Base-by-base conservation (phyloP, 2,797 vertebrate species). In the Neosilurus hyrtlii region DNA sequence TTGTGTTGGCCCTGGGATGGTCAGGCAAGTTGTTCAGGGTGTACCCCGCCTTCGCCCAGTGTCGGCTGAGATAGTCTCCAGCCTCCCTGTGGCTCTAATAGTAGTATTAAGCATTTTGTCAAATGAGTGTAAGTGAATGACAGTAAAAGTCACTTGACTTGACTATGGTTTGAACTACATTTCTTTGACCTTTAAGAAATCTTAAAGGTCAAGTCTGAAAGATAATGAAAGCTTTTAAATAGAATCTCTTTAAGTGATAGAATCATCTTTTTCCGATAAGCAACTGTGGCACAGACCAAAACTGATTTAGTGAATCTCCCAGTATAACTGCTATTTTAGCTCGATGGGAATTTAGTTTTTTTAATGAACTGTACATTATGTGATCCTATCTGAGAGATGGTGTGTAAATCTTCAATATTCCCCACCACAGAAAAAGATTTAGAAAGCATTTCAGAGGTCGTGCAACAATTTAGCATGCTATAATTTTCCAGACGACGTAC, bases 401-500 rank as follows among this genome's bases (percentile, higher is more conserved):
- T 51, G 6, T 72, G 22, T 24, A 14, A 52, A 43, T 65, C 26
- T 30, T 30, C 24, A 30, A 65, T 65, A 30, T 30, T 26, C 24
- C 15, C 24, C 14, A 65, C 2, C 63, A 15, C 63, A 65, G 63
- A 57, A 16, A 65, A 65, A 30, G 63, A 30, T 65, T 65, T 30
- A 65, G 67, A 43, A 68, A 68, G 37, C 67, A 22, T 43, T 67
- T 18, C 30, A 67, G 30, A 37, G 35, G 3, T 24, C 52, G 57
- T 59, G 57, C 54, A 22, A 37, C 26, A 49, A 24, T 63, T 49
- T 62, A 0, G 11, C 15, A 52, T 65, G 61, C 61, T 65, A 7
- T 65, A 30, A 52, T 79, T 79, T 79, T 79, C 61, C 61, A 65
- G n/a, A 52, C n/a, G 16, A 59, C 30, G 56, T 75, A n/a, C 54